A percentile compares a stretch with the other conserved stretches of the same genome.
These are phyloP conservation scores for Percopsis transmontana DNA, from an alignment of 2,113 vertebrate species.

Conservation along the genomic window DNA sequence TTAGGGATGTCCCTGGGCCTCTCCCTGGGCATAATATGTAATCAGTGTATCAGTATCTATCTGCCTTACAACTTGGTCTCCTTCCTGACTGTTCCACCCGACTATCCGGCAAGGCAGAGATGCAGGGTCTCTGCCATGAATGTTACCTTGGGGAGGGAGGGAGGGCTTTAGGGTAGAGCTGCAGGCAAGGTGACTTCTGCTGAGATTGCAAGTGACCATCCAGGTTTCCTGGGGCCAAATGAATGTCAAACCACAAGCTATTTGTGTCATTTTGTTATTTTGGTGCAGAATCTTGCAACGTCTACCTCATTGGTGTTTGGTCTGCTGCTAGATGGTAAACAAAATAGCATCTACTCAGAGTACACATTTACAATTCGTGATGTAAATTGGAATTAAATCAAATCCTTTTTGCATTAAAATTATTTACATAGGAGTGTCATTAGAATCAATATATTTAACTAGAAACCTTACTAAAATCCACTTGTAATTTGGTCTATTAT, in stretches of 20 bases:
- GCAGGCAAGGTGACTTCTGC: constrained; percentile 51
- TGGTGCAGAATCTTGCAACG: constrained; percentile 33
- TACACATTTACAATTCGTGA: constrained; percentile 39
- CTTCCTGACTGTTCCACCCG: constrained; percentile 68
- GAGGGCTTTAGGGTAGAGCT: constrained; percentile 55
- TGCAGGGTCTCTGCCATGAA: constrained; percentile 64
- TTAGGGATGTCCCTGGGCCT: constrained; percentile 32
- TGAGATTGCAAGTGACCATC: constrained; percentile 72
- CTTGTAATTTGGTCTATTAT: constrained; percentile 4
- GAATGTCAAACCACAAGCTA: constrained; percentile 72
- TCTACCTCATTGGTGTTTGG: constrained; percentile 59
- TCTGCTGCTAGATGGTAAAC: constrained; percentile 24
- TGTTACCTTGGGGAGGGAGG: constrained; percentile 50
- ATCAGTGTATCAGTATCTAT: constrained; percentile 39
- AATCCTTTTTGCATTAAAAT: constrained; percentile 62
- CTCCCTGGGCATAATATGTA: constrained; percentile 14
- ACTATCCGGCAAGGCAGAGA: constrained; percentile 57
- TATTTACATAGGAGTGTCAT: constrained; percentile 16
- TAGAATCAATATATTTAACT: not conserved
- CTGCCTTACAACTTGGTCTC: constrained; percentile 62
- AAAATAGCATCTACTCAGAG: constrained; percentile 37
- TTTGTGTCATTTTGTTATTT: constrained; percentile 30
- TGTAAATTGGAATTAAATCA: constrained; percentile 48
- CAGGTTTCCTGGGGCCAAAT: constrained; percentile 71
- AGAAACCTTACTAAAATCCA: constrained; percentile 7